These are phyloP conservation scores for Coelopa frigida DNA, from an alignment of 1,140 invertebrate species.

Conservation along the genomic window DNA sequence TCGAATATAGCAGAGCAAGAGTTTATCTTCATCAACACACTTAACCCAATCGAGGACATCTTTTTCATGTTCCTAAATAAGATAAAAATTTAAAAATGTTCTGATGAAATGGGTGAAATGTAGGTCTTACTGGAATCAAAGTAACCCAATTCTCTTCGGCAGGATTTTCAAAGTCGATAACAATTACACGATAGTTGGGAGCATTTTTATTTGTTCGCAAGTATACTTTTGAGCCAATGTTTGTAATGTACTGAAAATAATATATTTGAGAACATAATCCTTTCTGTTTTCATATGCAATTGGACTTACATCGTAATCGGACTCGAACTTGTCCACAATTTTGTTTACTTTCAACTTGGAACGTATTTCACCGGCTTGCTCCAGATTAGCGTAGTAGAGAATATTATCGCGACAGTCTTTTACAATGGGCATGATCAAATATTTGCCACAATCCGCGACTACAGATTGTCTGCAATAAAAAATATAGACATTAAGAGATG, in stretches of 20 bases:
- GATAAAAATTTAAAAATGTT: conserved; percentile 1
- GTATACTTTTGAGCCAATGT: conserved; percentile 72
- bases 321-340: conserved; percentile 84
- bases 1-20: conserved; percentile 86
- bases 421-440: conserved; percentile 68
- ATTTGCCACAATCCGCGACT: conserved; percentile 88
- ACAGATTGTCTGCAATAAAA: conserved; percentile 46
- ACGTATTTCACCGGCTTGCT: conserved; percentile 52
- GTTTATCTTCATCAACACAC: conserved; percentile 75
- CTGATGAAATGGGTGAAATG: neutral
- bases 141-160: conserved; percentile 73
- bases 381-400: conserved; percentile 73
- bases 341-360: conserved; percentile 61
- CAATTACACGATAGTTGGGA: conserved; percentile 81
- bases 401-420: conserved; percentile 85
- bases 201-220: conserved; percentile 93
- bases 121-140: conserved; percentile 56
- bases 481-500: too few relatives aligned
- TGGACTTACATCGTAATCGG: conserved; percentile 90
- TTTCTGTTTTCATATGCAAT: conserved; percentile 13
- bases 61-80: conserved; percentile 62
- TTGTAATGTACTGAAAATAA: conserved; percentile 77
- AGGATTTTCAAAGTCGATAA: conserved; percentile 79
- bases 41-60: conserved; percentile 86
- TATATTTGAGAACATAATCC: conserved; percentile 2